Percentiles rank a stretch among this genome's conserved stretches.
Conservation (phyloP, 2,113 vertebrate genomes). For the Stictonetta naevosa region DNA sequence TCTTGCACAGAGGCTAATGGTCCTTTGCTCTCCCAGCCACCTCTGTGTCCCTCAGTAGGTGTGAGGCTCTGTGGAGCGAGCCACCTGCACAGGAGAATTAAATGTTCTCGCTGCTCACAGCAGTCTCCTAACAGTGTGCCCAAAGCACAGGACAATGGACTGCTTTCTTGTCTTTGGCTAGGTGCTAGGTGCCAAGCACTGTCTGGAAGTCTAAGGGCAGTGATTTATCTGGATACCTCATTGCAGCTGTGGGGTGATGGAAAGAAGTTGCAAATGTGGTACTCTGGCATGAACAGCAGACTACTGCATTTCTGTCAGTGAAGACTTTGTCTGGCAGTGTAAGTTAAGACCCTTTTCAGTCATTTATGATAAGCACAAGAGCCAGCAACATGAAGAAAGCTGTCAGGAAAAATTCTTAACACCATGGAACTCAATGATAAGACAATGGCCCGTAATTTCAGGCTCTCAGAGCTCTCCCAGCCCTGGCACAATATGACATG, state of each 20-base stretch:
- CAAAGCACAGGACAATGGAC: neutral
- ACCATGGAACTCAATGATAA: neutral
- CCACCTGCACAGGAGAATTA: neutral
- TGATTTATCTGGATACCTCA: neutral
- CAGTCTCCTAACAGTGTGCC: neutral
- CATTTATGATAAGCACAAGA: neutral
- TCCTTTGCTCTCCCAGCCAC: neutral
- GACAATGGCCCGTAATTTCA: neutral
- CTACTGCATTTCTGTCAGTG: neutral
- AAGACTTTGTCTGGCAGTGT: neutral
- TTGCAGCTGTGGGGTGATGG: neutral
- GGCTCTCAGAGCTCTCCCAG: neutral
- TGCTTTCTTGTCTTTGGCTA: neutral
- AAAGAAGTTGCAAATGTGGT: neutral
- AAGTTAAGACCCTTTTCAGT: neutral
- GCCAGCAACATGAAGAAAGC: neutral
- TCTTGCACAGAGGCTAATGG: neutral
- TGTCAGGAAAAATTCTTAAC: slow-evolving; percentile 2
- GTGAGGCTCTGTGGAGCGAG: neutral
- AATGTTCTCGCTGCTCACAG: neutral
- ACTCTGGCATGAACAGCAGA: neutral
- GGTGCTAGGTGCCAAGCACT: neutral
- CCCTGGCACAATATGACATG: neutral
- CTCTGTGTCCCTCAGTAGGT: neutral
- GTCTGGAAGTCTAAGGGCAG: neutral